Base-by-base conservation (phyloP, 2,797 vertebrate genomes). In the Gymnodraco acuticeps region DNA sequence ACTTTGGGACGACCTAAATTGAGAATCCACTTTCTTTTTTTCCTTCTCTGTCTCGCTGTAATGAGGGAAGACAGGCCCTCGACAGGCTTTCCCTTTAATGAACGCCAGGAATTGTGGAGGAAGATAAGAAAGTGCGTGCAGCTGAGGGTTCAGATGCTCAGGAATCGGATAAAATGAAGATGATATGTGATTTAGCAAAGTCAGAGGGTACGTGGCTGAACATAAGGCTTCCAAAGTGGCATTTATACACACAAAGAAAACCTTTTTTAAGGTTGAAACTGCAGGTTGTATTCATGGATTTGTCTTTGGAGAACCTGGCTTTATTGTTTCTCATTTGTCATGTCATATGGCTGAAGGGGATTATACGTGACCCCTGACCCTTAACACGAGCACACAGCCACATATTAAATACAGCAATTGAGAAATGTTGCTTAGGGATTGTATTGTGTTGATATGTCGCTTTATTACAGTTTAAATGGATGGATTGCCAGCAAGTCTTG, bases 11-110 rank as follows among this genome's bases (percentile, higher is more conserved):
- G 52, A 83, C 78, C 60, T 68, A 72, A 60, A 75, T 78, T 23
- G 70, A 56, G 73, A 38, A 31, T 73, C 42, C 55, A 55, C 42
- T 78, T 59, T 9, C 8, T 38, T 38, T 38, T 27, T 59, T 79
- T 82, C 82, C 75, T 6, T 70, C 71, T 83, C 63, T 64, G 62
- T 80, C 59, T 85, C 45, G 5, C 66, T 77, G 71, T 85, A 91
- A 91, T 83, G 82, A 90, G 80, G 73, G 54, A 77, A 60, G 78
- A 87, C 80, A 64, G 77, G 78, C 84, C 20, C 72, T 72, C 10
- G 56, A 72, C 64, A 50, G 73, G 14, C 62, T 58, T 58, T 72
- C 59, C 48, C 62, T 79, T 79, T 73, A 85, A 89, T 79, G 73
- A 72, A 75, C 10, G 58, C 46, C 42, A 53, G 53, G 77, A 83